phyloP scores from a whole-genome alignment of 2,797 vertebrate species.

The Rhinatrema bivittatum region DNA sequence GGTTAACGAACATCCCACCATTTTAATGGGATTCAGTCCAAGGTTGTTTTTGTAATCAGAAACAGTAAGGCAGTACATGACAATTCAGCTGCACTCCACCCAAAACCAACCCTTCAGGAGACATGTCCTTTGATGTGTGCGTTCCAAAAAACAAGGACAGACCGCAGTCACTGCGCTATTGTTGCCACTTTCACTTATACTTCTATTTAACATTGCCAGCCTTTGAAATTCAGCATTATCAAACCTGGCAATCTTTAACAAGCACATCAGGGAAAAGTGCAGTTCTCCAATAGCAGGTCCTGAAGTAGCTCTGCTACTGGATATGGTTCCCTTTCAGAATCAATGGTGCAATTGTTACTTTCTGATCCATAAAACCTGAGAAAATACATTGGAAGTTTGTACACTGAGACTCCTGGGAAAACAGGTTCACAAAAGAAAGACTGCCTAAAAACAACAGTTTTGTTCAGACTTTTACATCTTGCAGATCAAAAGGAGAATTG shows the following conservation, averaged over 20 bases:
- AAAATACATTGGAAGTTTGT: slow-evolving; percentile 40
- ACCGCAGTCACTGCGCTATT: slow-evolving; percentile 23
- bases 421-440: slow-evolving; percentile 24
- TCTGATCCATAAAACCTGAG: slow-evolving; percentile 42
- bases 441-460: neutral
- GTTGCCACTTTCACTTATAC: slow-evolving; percentile 37
- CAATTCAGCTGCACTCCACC: slow-evolving; percentile 22
- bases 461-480: neutral
- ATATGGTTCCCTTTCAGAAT: slow-evolving; percentile 42
- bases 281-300: slow-evolving; percentile 17
- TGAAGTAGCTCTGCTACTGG: slow-evolving; percentile 33
- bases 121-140: slow-evolving; percentile 40
- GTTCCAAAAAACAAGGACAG: slow-evolving; percentile 28
- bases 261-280: slow-evolving; percentile 34
- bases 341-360: slow-evolving; percentile 52
- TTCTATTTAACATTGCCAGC: slow-evolving; percentile 34
- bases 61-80: slow-evolving; percentile 24
- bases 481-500: neutral
- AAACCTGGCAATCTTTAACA: slow-evolving; percentile 54
- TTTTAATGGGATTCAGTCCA: slow-evolving; percentile 26
- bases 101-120: slow-evolving; percentile 16
- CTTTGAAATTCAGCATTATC: slow-evolving; percentile 54
- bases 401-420: slow-evolving; percentile 47
- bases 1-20: too few species aligned
- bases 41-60: slow-evolving; percentile 35